These are phyloP conservation scores for Scaptomyza caliginosa DNA, from an alignment of 2,888 invertebrate genomes.

Conservation along the genomic window DNA sequence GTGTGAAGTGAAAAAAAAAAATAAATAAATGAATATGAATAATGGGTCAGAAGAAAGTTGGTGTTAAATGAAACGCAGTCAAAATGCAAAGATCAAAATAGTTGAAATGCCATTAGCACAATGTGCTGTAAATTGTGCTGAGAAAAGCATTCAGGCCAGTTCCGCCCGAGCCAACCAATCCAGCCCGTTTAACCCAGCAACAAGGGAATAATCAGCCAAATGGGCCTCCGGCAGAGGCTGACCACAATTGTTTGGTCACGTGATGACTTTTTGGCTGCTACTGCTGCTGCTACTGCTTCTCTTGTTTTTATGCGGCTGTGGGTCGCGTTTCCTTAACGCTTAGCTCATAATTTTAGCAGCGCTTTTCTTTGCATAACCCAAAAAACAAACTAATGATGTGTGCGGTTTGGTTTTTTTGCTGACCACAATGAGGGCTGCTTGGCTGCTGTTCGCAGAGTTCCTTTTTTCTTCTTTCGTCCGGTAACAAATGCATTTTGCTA, in stretches of 20 bases:
- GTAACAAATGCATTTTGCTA: slow-evolving; percentile 37
- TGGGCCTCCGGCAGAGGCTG: slow-evolving; percentile 19
- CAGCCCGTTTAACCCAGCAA: too few relatives aligned
- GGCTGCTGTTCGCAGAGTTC: slow-evolving; percentile 27
- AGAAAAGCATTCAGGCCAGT: slow-evolving; percentile 1
- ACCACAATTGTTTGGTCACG: slow-evolving; percentile 67
- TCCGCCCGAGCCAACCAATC: too few relatives aligned
- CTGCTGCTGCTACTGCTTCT: background rate
- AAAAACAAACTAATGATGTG: slow-evolving; percentile 38
- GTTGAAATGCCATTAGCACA: slow-evolving; percentile 64
- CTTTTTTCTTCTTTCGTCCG: slow-evolving; percentile 39
- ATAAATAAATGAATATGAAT: slow-evolving; percentile 17
- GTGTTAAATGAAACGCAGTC: slow-evolving; percentile 1
- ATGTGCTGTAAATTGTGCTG: slow-evolving; percentile 27
- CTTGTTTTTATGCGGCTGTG: background rate
- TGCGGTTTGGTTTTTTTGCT: slow-evolving; percentile 23
- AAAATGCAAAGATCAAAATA: slow-evolving; percentile 50
- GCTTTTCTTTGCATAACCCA: slow-evolving; percentile 30
- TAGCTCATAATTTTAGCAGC: slow-evolving; percentile 44
- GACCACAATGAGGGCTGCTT: slow-evolving; percentile 5
- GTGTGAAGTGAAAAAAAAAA: background rate
- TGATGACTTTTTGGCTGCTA: slow-evolving; percentile 56
- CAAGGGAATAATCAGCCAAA: slow-evolving; percentile 31
- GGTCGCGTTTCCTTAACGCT: slow-evolving; percentile 25
- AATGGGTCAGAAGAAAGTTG: slow-evolving; percentile 23